These are phyloP conservation scores for Nanorana parkeri DNA, from an alignment of 2,113 vertebrate genomes.

Conservation along the genomic window DNA sequence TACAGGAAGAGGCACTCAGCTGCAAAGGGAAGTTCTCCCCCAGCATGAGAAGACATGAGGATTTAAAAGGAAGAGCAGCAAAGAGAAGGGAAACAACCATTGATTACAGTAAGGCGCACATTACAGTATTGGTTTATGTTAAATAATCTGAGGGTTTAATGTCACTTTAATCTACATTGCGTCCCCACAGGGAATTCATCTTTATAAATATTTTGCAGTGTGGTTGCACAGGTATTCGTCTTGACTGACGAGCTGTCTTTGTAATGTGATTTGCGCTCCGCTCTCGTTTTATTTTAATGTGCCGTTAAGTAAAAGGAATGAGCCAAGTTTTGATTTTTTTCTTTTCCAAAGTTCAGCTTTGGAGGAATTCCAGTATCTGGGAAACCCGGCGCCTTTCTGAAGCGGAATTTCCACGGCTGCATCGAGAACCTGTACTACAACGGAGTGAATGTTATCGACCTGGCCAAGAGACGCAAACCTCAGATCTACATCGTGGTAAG, in stretches of 20 bases:
- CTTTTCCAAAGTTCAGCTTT: slow-evolving; percentile 89
- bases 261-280: neutral
- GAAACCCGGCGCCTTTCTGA: slow-evolving; percentile 96
- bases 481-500: slow-evolving; percentile 98
- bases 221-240: neutral
- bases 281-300: neutral
- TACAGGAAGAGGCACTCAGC: no score
- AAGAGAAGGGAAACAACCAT: no score
- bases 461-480: slow-evolving; percentile 94
- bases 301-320: neutral
- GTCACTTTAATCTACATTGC: no score
- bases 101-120: no score
- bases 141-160: no score
- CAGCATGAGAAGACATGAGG: no score
- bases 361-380: slow-evolving; percentile 96
- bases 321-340: slow-evolving; percentile 63
- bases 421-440: slow-evolving; percentile 98
- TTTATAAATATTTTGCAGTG: no score
- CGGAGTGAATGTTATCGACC: slow-evolving; percentile 93
- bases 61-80: no score
- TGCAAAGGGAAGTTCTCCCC: no score
- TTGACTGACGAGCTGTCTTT: neutral
- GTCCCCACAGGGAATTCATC: no score
- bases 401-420: slow-evolving; percentile 96
- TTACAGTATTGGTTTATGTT: no score